Percentiles rank a stretch among this genome's conserved stretches.
Evolutionary conservation across 2,888 invertebrate genomes (phyloP).

Genomic region (Drosophila phalerata): DNA sequence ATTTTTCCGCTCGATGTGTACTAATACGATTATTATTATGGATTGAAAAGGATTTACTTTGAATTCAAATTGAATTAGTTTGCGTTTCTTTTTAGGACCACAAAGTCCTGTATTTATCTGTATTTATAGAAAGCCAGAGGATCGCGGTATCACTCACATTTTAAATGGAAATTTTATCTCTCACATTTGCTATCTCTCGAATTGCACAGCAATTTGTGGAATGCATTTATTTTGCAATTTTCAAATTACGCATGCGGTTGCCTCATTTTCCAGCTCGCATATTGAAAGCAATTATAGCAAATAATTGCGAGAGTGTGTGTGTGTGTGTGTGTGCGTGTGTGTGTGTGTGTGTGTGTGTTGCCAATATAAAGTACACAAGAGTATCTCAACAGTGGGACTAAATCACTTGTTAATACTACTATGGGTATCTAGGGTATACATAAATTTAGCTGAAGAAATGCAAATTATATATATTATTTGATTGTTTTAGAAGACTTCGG

Average conservation of each 20-base stretch:
- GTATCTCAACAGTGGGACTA: neutral
- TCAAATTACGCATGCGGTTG: constrained; percentile 65
- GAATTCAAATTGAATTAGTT: constrained; percentile 21
- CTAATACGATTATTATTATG: constrained; percentile 51
- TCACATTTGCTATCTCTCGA: neutral
- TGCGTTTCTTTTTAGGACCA: neutral
- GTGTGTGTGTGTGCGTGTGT: neutral
- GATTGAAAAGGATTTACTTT: constrained; percentile 44
- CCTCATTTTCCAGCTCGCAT: constrained; percentile 45
- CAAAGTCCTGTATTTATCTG: too few relatives aligned
- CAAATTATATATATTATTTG: too few relatives aligned
- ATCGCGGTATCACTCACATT: constrained; percentile 4
- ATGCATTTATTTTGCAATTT: constrained; percentile 68
- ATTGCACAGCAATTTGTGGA: constrained; percentile 21
- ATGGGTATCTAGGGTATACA: too few relatives aligned
- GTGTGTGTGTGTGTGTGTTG: neutral
- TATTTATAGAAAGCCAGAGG: constrained; percentile 1
- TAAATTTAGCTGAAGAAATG: too few relatives aligned
- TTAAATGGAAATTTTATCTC: constrained; percentile 7
- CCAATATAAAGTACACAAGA: constrained; percentile 4
- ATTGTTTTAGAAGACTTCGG: too few relatives aligned
- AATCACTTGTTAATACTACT: too few relatives aligned
- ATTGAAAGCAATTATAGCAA: constrained; percentile 69
- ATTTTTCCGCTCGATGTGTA: constrained; percentile 5
- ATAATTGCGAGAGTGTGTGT: constrained; percentile 59